Percentiles rank a stretch among this genome's conserved stretches.
Conservation (phyloP, 2,888 invertebrate genomes). For the Scrobipalpa costella region DNA sequence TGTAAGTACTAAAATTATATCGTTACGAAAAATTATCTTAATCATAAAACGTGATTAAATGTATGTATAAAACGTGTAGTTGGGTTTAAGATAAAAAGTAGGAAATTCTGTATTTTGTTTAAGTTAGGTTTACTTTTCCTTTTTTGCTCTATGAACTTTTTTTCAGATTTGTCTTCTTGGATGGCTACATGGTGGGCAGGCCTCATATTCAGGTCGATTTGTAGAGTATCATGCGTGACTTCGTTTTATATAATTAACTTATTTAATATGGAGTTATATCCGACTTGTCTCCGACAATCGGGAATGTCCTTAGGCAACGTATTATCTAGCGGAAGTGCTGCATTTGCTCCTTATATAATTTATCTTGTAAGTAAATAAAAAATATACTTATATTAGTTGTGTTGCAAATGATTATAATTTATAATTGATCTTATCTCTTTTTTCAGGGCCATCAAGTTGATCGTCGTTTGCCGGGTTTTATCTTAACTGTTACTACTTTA, state of each 20-base stretch:
- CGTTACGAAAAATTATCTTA: too few species aligned
- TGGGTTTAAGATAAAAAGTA: too few species aligned
- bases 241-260: constrained; percentile 82
- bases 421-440: background rate
- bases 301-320: constrained; percentile 83
- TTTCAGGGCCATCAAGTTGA: constrained; percentile 52
- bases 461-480: constrained; percentile 46
- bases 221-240: constrained; percentile 77
- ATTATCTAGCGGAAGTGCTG: constrained; percentile 76
- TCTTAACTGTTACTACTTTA: constrained; percentile 59
- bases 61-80: too few species aligned
- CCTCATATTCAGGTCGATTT: constrained; percentile 63
- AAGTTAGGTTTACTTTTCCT: too few species aligned
- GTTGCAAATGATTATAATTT: background rate
- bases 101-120: too few species aligned
- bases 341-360: constrained; percentile 77
- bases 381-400: background rate
- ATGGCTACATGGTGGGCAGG: constrained; percentile 51
- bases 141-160: too few species aligned
- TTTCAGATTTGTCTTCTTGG: constrained; percentile 25
- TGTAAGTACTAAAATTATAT: constrained; percentile 9
- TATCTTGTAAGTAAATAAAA: background rate
- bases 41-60: too few species aligned
- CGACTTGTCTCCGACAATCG: constrained; percentile 84
- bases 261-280: constrained; percentile 84